These are phyloP conservation scores for Dynastes maya DNA, from an alignment of 2,888 invertebrate genomes.

Conservation along the genomic window DNA sequence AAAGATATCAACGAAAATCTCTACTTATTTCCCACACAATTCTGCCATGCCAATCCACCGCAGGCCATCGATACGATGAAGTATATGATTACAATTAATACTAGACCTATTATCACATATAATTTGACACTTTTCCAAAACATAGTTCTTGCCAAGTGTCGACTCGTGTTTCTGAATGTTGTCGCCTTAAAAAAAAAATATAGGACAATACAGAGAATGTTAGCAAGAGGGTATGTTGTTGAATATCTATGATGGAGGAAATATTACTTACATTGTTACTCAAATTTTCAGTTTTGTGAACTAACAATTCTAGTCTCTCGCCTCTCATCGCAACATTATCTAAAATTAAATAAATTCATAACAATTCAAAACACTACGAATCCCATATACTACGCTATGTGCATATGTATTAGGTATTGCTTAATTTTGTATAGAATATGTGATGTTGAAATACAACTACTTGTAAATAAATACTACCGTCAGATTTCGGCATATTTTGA, in stretches of 20 bases:
- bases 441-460: no score
- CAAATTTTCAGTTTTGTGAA: slow-evolving; percentile 94
- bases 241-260: slow-evolving; percentile 53
- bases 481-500: no score
- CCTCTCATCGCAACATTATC: slow-evolving; percentile 92
- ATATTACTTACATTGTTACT: slow-evolving; percentile 83
- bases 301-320: slow-evolving; percentile 90
- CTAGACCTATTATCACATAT: slow-evolving; percentile 81
- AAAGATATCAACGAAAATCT: background rate
- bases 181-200: slow-evolving; percentile 82
- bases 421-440: no score
- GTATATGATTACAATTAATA: slow-evolving; percentile 83
- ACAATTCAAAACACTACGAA: background rate
- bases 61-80: slow-evolving; percentile 91
- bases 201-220: background rate
- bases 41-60: slow-evolving; percentile 86
- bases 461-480: no score
- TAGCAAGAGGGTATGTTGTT: background rate
- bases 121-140: slow-evolving; percentile 97
- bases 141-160: slow-evolving; percentile 88
- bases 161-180: slow-evolving; percentile 88
- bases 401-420: no score
- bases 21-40: slow-evolving; percentile 72
- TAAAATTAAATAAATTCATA: slow-evolving; percentile 68
- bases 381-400: no score